Conservation (phyloP, 2,797 vertebrate species). For the Bradypodion ventrale region DNA sequence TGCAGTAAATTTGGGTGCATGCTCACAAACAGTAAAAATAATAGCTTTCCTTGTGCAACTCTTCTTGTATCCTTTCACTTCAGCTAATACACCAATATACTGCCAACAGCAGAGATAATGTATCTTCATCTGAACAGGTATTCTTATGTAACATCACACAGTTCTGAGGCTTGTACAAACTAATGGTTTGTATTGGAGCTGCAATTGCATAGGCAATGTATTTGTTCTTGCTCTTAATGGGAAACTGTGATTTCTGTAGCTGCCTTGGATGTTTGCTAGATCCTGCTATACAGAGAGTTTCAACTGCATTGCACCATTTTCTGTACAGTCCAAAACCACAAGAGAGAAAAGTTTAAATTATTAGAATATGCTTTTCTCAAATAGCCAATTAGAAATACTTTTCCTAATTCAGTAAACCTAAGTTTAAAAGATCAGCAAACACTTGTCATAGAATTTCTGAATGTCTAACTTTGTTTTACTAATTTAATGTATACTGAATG, state of each 20-base stretch:
- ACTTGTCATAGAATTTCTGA: slow-evolving; percentile 3
- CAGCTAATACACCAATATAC: background rate
- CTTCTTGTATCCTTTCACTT: background rate
- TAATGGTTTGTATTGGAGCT: background rate
- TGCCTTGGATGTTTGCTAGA: background rate
- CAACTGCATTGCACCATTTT: slow-evolving; percentile 35
- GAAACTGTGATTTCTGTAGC: background rate
- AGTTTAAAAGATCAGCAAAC: background rate
- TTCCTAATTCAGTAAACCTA: background rate
- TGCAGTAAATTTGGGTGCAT: too few relatives aligned
- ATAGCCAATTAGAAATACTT: background rate
- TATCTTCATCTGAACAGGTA: background rate
- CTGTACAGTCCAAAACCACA: background rate
- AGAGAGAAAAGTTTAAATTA: slow-evolving; percentile 3
- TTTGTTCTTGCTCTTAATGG: background rate
- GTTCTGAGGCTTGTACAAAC: background rate
- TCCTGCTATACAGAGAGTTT: slow-evolving; percentile 9
- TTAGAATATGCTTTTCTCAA: slow-evolving; percentile 19
- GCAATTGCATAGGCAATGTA: background rate
- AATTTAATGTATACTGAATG: slow-evolving; percentile 32
- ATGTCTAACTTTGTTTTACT: slow-evolving; percentile 11
- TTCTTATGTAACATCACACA: background rate
- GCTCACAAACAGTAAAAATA: too few relatives aligned
- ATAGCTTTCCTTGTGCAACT: too few relatives aligned
- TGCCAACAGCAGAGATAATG: background rate